phyloP scores from a whole-genome alignment of 2,797 vertebrate genomes.

The Catharus ustulatus region DNA sequence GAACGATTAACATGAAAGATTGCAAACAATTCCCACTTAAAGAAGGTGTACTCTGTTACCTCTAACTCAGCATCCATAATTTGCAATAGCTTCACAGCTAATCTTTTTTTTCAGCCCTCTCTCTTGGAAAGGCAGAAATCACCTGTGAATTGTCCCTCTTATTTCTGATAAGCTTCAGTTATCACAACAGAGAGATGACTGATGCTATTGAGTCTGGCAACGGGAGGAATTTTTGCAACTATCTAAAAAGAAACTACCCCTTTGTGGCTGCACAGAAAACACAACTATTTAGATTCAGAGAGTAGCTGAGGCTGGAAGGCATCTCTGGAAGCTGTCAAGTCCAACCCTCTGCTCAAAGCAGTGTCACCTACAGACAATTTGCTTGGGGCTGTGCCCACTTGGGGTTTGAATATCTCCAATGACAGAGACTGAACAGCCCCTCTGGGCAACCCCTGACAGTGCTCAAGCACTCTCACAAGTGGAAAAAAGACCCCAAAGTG shows the following conservation, averaged over 20 bases:
- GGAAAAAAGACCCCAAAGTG: fast-evolving
- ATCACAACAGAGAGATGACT: neutral
- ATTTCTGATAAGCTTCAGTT: neutral
- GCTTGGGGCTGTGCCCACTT: neutral
- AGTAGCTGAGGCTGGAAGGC: neutral
- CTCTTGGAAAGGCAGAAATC: conserved; percentile 1
- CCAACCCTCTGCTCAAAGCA: neutral
- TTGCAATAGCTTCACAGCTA: neutral
- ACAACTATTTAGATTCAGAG: neutral
- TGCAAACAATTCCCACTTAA: neutral
- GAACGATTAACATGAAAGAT: neutral
- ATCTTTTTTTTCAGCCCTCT: neutral
- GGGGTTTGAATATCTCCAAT: neutral
- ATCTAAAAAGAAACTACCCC: neutral
- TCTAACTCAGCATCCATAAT: neutral
- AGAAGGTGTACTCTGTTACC: neutral
- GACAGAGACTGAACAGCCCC: neutral
- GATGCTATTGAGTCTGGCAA: neutral
- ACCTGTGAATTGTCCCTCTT: neutral
- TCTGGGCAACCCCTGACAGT: neutral
- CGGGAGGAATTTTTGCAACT: neutral
- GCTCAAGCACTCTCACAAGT: neutral
- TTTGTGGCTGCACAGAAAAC: neutral
- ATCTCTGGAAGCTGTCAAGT: neutral
- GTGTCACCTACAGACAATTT: neutral